Percentiles rank a stretch among this genome's conserved stretches.
Evolutionary conservation across 2,888 invertebrate genomes (phyloP).

Genomic region (Lypha dubia): DNA sequence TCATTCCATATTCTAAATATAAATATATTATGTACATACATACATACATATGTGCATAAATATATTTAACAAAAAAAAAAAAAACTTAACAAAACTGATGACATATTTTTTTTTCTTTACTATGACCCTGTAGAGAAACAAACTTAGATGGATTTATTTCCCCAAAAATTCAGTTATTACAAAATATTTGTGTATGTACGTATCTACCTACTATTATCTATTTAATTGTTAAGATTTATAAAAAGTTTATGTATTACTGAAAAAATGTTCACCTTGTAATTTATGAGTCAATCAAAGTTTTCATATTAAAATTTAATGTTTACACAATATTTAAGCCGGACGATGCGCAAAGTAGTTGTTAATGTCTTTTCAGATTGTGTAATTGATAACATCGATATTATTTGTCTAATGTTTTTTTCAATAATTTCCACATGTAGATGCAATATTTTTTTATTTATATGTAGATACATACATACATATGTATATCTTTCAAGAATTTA

Average conservation of each 20-base stretch:
- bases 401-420: constrained; percentile 4
- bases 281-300: constrained; percentile 63
- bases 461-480: no score
- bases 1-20: constrained; percentile 9
- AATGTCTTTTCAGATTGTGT: background rate
- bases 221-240: constrained; percentile 2
- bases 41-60: background rate
- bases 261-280: constrained; percentile 65
- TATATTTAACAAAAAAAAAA: background rate
- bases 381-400: background rate
- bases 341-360: background rate
- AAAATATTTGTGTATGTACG: background rate
- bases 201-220: background rate
- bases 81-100: background rate
- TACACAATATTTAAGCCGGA: constrained; percentile 44
- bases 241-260: constrained; percentile 24
- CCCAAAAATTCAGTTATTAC: constrained; percentile 28
- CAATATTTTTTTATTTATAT: background rate
- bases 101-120: constrained; percentile 38
- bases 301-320: constrained; percentile 24
- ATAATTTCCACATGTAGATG: background rate
- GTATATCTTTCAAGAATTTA: background rate
- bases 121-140: constrained; percentile 48
- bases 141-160: constrained; percentile 27
- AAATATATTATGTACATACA: background rate